phyloP scores from a whole-genome alignment of 2,113 vertebrate genomes.

The Athene noctua region DNA sequence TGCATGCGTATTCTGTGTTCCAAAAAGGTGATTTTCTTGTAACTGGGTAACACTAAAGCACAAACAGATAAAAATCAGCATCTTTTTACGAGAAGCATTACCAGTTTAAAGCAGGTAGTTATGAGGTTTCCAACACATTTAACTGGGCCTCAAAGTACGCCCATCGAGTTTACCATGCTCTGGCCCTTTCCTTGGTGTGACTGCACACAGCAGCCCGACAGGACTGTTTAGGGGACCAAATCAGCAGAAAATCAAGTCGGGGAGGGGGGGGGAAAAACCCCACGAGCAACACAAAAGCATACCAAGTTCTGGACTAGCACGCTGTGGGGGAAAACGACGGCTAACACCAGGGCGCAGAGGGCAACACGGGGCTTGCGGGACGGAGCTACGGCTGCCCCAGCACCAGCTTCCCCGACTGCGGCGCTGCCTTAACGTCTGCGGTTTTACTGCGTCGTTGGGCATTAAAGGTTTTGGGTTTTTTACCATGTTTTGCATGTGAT shows the following conservation, averaged over 20 bases:
- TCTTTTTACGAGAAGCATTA: neutral
- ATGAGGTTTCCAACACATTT: neutral
- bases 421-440: rapidly evolving
- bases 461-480: neutral
- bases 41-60: neutral
- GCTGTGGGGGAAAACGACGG: rapidly evolving
- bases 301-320: rapidly evolving
- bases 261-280: neutral
- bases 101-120: neutral
- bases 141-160: rapidly evolving
- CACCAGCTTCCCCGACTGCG: rapidly evolving
- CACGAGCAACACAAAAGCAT: neutral
- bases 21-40: neutral
- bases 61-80: neutral
- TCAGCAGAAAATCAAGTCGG: neutral
- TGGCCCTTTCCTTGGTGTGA: rapidly evolving
- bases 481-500: neutral
- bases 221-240: neutral
- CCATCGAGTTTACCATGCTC: rapidly evolving
- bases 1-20: neutral
- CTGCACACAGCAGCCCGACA: neutral
- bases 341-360: rapidly evolving
- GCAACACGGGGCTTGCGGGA: rapidly evolving
- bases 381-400: neutral
- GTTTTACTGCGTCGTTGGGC: neutral